These are phyloP conservation scores for Dicrostonyx torquatus DNA, from an alignment of 2,797 vertebrate genomes.

Conservation along the genomic window DNA sequence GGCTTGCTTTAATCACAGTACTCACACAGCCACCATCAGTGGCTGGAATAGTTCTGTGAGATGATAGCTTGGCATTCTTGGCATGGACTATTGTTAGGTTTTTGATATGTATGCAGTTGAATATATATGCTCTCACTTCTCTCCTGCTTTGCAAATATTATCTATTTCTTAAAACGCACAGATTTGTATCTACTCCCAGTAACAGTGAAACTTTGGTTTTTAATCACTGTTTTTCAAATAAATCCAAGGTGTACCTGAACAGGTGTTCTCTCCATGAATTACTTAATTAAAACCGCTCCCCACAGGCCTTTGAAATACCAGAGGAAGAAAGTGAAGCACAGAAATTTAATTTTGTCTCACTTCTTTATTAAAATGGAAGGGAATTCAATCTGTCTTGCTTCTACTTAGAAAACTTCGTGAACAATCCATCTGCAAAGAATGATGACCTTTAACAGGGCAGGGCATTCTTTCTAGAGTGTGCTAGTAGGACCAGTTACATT, in stretches of 20 bases:
- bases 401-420: conserved; percentile 35
- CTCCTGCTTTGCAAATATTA: neutral
- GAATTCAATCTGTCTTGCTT: conserved; percentile 60
- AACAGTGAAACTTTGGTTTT: conserved; percentile 61
- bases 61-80: neutral
- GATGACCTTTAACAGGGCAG: conserved; percentile 1
- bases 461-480: neutral
- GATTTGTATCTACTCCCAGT: neutral
- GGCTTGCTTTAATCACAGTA: neutral
- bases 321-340: conserved; percentile 65
- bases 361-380: conserved; percentile 79
- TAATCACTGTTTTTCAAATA: conserved; percentile 74
- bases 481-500: neutral
- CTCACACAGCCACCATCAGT: neutral
- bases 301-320: conserved; percentile 60
- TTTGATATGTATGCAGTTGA: neutral
- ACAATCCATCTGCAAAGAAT: conserved; percentile 48
- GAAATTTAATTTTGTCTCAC: conserved; percentile 79
- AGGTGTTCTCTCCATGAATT: conserved; percentile 76
- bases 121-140: neutral
- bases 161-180: conserved; percentile 45
- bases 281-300: conserved; percentile 84
- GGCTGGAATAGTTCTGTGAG: neutral
- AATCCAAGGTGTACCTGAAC: conserved; percentile 70
- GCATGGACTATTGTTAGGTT: neutral